Percentiles rank a stretch among this genome's conserved stretches.
phyloP scores from a whole-genome alignment of 2,888 invertebrate species.

The Fragum sueziense region DNA sequence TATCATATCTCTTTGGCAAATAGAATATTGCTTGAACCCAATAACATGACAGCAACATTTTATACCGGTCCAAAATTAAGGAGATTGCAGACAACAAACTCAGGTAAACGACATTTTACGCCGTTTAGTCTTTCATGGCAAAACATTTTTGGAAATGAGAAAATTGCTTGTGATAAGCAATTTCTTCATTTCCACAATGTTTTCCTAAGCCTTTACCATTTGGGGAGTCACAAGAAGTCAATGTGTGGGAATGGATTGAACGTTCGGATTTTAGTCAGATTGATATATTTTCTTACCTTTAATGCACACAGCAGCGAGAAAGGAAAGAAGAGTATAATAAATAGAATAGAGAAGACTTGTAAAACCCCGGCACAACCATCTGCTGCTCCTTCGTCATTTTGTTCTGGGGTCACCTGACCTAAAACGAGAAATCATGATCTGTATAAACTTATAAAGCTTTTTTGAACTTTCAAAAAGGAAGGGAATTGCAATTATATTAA shows the following conservation, averaged over 20 bases:
- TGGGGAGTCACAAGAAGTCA: background rate
- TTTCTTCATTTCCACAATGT: background rate
- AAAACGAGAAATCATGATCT: background rate
- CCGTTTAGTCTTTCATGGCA: no score
- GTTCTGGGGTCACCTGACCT: background rate
- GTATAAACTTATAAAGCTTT: no score
- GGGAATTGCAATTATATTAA: no score
- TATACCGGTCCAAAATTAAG: no score
- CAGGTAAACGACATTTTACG: no score
- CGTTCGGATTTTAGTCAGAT: background rate
- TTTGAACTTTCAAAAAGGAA: no score
- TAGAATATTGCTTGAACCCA: no score
- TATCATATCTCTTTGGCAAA: background rate
- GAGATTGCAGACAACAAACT: no score
- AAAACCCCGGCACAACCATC: slow-evolving; percentile 40
- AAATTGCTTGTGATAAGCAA: background rate
- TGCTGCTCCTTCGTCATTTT: slow-evolving; percentile 28
- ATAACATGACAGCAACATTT: no score
- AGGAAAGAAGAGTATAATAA: slow-evolving; percentile 60
- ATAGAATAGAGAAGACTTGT: slow-evolving; percentile 33
- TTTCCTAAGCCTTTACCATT: background rate
- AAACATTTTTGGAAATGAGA: background rate
- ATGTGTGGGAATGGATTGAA: background rate
- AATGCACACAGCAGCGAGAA: slow-evolving; percentile 60
- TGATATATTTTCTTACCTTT: slow-evolving; percentile 47